phyloP scores from a whole-genome alignment of 2,113 vertebrate species.

The Platysternon megacephalum region DNA sequence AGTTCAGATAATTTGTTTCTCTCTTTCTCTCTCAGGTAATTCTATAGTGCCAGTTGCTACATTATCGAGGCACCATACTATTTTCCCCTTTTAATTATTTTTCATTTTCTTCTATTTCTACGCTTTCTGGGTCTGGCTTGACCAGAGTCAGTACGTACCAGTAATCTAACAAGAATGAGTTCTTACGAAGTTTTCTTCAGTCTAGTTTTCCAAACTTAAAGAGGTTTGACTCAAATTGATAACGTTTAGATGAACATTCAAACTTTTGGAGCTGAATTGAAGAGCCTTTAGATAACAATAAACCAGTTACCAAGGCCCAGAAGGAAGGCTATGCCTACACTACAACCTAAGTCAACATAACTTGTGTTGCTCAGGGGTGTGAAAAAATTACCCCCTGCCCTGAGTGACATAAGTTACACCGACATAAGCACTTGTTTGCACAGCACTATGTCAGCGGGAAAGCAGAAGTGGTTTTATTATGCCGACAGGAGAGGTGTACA shows the following conservation, averaged over 20 bases:
- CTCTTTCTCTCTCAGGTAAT: not conserved
- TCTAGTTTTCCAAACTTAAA: slow-evolving; percentile 1
- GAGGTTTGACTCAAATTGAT: not conserved
- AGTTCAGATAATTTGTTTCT: not conserved
- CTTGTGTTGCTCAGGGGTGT: too few species aligned
- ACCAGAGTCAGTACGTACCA: not conserved
- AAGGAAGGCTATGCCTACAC: not conserved
- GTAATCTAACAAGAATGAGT: not conserved
- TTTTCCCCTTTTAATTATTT: not conserved
- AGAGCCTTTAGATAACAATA: slow-evolving; percentile 25
- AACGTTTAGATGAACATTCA: slow-evolving; percentile 30
- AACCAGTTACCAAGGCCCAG: slow-evolving; percentile 34
- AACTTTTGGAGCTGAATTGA: slow-evolving; percentile 20
- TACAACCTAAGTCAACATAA: too few species aligned
- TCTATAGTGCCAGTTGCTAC: not conserved
- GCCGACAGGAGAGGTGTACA: too few species aligned
- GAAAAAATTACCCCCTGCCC: too few species aligned
- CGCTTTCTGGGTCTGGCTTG: not conserved
- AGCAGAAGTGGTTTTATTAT: too few species aligned
- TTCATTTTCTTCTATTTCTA: not conserved
- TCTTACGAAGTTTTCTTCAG: not conserved
- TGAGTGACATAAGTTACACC: too few species aligned
- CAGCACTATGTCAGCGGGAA: too few species aligned
- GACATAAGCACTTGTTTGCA: too few species aligned
- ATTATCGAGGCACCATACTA: not conserved